These are phyloP conservation scores for Parnassius glacialis DNA, from an alignment of 2,888 invertebrate genomes.

Conservation along the genomic window DNA sequence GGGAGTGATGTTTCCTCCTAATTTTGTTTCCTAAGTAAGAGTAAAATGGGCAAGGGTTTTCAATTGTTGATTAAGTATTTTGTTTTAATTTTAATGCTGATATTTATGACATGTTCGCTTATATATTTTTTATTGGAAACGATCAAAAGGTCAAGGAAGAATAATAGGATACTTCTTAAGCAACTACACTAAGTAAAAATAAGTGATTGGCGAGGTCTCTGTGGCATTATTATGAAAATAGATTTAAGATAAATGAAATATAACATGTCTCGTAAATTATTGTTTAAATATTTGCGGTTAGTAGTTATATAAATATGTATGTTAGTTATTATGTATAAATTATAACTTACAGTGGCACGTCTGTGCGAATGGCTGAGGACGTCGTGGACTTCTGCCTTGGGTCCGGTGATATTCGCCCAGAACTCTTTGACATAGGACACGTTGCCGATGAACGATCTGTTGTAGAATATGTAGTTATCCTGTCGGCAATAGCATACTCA, in stretches of 20 bases:
- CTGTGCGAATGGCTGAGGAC: conserved; percentile 91
- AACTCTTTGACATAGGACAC: conserved; percentile 80
- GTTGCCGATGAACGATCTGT: conserved; percentile 85
- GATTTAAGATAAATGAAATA: background rate
- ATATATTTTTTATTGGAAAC: too few species aligned
- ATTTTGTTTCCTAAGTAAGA: background rate
- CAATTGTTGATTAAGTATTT: too few species aligned
- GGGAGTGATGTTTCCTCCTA: background rate
- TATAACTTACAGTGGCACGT: conserved; percentile 87
- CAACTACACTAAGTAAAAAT: too few species aligned
- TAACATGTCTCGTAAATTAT: background rate
- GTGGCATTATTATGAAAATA: too few species aligned
- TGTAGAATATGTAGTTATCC: conserved; percentile 90
- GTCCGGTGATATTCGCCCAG: conserved; percentile 86
- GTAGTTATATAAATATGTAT: background rate
- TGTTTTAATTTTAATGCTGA: too few species aligned
- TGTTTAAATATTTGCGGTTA: background rate
- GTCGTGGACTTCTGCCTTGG: conserved; percentile 82
- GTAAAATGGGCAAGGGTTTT: too few species aligned
- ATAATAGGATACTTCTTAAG: too few species aligned
- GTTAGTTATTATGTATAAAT: background rate
- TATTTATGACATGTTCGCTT: too few species aligned
- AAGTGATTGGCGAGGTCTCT: too few species aligned
- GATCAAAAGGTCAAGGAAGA: too few species aligned
- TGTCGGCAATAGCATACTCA: conserved; percentile 38